Conservation (phyloP, 2,888 invertebrate genomes). For the Thereva unica region DNA sequence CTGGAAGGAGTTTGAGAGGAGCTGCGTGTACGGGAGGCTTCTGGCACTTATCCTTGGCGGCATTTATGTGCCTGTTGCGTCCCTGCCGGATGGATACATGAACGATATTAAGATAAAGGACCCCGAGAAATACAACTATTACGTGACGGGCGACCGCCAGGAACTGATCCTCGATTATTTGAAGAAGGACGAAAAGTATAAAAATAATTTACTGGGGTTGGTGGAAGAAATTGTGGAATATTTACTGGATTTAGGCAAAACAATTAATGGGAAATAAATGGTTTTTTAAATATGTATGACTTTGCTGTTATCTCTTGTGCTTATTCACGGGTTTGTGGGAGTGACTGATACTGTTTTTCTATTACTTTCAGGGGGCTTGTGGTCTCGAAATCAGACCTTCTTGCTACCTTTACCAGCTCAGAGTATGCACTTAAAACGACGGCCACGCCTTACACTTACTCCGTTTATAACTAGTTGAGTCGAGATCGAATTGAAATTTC, state of each 20-base stretch:
- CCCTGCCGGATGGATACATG: constrained; percentile 53
- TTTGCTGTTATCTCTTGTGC: too few relatives aligned
- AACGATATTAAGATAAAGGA: constrained; percentile 50
- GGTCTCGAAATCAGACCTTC: too few relatives aligned
- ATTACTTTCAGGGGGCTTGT: too few relatives aligned
- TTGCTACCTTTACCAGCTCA: too few relatives aligned
- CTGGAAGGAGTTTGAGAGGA: constrained; percentile 50
- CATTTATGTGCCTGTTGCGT: constrained; percentile 49
- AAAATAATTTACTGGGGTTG: constrained; percentile 47
- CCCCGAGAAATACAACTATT: constrained; percentile 53
- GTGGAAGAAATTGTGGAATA: constrained; percentile 47
- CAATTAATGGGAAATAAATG: too few relatives aligned
- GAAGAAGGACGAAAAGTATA: constrained; percentile 44
- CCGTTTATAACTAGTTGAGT: too few relatives aligned
- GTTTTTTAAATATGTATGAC: too few relatives aligned
- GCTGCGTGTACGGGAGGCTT: constrained; percentile 52
- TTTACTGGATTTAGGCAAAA: not conserved
- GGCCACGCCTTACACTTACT: too few relatives aligned
- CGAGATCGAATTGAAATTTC: too few relatives aligned
- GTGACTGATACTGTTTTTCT: too few relatives aligned
- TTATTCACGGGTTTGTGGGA: too few relatives aligned
- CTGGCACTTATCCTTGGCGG: constrained; percentile 56
- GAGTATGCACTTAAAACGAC: too few relatives aligned
- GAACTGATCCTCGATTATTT: constrained; percentile 46
- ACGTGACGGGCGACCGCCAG: constrained; percentile 51